These are phyloP conservation scores for Hypomesus transpacificus DNA, from an alignment of 2,113 vertebrate species.

Conservation along the genomic window DNA sequence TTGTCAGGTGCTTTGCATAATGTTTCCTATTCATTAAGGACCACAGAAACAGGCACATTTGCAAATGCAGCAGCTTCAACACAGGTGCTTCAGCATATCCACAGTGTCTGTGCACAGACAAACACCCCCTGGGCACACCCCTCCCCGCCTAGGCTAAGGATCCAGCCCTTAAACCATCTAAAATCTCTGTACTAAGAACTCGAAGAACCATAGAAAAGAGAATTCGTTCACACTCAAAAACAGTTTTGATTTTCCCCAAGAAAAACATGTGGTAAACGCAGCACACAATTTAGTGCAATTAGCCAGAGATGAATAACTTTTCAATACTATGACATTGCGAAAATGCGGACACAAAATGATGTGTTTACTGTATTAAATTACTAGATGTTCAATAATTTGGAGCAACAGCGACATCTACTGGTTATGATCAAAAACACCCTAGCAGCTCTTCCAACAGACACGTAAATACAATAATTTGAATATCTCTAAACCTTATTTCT, in stretches of 20 bases:
- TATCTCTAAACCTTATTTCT: neutral
- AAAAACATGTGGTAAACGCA: conserved; percentile 45
- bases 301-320: conserved; percentile 10
- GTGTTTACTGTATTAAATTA: conserved; percentile 17
- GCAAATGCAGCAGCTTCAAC: conserved; percentile 28
- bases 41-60: conserved; percentile 48
- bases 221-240: conserved; percentile 20
- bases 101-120: neutral
- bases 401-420: conserved; percentile 51
- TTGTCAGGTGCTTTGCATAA: conserved; percentile 37
- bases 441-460: conserved; percentile 2
- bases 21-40: conserved; percentile 38
- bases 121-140: too few species aligned
- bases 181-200: neutral
- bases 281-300: conserved; percentile 52
- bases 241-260: conserved; percentile 36
- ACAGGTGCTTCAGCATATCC: neutral
- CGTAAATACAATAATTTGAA: conserved; percentile 1
- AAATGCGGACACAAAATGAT: conserved; percentile 21
- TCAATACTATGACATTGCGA: conserved; percentile 17
- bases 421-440: conserved; percentile 18
- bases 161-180: conserved; percentile 58
- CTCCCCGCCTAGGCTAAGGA: conserved; percentile 38
- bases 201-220: neutral
- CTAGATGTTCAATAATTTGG: conserved; percentile 1